Evolutionary conservation across 2,113 vertebrate species (phyloP), one percentile per base, ranked within the genome.

Genomic region (Motacilla alba): DNA sequence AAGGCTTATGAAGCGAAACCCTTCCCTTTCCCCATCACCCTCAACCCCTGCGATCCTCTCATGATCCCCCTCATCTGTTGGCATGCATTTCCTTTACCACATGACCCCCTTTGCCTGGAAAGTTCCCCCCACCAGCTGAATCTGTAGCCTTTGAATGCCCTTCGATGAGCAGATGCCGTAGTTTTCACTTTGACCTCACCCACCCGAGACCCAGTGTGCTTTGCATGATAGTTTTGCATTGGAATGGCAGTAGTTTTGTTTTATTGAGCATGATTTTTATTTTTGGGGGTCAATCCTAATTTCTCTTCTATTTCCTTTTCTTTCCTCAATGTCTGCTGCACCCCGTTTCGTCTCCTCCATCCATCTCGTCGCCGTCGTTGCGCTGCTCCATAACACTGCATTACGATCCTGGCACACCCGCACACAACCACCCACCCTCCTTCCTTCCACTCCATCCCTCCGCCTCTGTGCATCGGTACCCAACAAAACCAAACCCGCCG

Each of bases 221-320:
- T 98, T 98, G 98, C 98, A 98, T 98, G 98, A 93, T 89, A 96
- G 84, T 98, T 98, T 98, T 97, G 93, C 95, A 97, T 98, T 97
- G 98, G 98, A 98, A 98, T 98, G 98, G 97, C 98, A 96, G 33
- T 97, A 96, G 96, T 98, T 94, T 97, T 97, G 96, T 98, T 98
- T 97, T 98, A 97, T 98, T 98, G 90, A 98, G 99, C 99, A 99
- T 98, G 99, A 92, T 93, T 97, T 97, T 98, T 97, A 97, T 97
- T 98, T 99, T 98, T 87, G 72, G 94, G 87, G 94, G 92, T 97
- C 97, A 96, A 98, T 98, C 98, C 98, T 98, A 98, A 99, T 98
- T 98, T 98, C 98, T 98, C 98, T 98, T 98, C 98, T 98, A 97
- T 98, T 98, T 98, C 97, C 97, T 98, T 96, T 98, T 98, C 98